Evolutionary conservation across 1,140 invertebrate genomes (phyloP).

Genomic region (Pseudomyrmex pallidus): DNA sequence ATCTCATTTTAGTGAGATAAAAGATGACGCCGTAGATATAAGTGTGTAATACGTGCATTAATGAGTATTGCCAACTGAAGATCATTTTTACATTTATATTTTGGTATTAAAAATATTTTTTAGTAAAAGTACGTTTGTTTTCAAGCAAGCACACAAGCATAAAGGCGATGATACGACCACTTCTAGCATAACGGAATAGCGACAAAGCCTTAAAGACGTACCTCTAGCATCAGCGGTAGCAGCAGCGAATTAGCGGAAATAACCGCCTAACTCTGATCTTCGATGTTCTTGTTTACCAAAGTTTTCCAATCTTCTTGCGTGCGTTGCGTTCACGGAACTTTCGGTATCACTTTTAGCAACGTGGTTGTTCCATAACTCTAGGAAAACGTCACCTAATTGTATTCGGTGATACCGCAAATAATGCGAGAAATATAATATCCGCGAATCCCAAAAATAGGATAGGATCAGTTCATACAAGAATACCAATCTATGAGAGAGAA

Average conservation of each 20-base stretch:
- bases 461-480: neutral
- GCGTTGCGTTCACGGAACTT: slow-evolving; percentile 78
- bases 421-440: neutral
- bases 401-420: neutral
- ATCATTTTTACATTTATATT: neutral
- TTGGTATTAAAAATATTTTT: slow-evolving; percentile 8
- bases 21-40: neutral
- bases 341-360: slow-evolving; percentile 68
- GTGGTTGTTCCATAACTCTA: slow-evolving; percentile 73
- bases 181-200: slow-evolving; percentile 77
- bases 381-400: slow-evolving; percentile 39
- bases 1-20: neutral
- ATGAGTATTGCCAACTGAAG: neutral
- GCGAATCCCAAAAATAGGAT: neutral
- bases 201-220: slow-evolving; percentile 83
- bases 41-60: slow-evolving; percentile 36
- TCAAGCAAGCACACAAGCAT: slow-evolving; percentile 43
- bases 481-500: slow-evolving; percentile 12
- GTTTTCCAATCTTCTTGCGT: slow-evolving; percentile 81
- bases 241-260: slow-evolving; percentile 82
- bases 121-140: neutral
- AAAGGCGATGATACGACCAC: slow-evolving; percentile 40
- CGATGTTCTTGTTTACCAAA: slow-evolving; percentile 80
- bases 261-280: slow-evolving; percentile 80
- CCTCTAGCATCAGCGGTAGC: slow-evolving; percentile 83